phyloP scores from a whole-genome alignment of 2,113 vertebrate species.

The Empidonax traillii region DNA sequence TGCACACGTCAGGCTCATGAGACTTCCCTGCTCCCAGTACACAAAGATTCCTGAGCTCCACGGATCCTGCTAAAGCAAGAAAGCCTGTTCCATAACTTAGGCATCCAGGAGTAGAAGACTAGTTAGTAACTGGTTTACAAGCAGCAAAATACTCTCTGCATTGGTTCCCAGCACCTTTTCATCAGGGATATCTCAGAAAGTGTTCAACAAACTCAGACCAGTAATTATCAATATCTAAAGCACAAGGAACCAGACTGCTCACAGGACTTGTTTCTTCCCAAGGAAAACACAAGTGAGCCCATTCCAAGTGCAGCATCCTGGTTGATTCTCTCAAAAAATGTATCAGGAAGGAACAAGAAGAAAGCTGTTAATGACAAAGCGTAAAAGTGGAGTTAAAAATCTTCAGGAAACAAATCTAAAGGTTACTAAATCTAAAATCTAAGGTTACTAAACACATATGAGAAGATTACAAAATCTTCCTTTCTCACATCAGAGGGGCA shows the following conservation, averaged over 20 bases:
- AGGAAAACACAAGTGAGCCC: background rate
- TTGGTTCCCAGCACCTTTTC: background rate
- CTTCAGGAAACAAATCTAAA: background rate
- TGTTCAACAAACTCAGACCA: background rate
- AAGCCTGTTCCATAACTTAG: background rate
- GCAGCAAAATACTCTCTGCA: background rate
- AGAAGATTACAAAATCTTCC: background rate
- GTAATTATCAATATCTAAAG: background rate
- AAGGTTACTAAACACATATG: background rate
- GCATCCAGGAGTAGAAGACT: background rate
- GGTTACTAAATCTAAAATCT: background rate
- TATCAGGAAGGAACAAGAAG: background rate
- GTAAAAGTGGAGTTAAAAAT: background rate
- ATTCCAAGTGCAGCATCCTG: background rate
- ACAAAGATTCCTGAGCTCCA: background rate
- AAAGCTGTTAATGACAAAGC: background rate
- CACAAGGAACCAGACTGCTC: background rate
- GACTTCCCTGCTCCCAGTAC: background rate
- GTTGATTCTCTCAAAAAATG: background rate
- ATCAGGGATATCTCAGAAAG: background rate
- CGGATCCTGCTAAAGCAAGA: background rate
- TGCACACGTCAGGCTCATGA: background rate
- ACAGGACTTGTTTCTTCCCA: rapidly evolving
- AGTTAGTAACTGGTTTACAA: background rate
- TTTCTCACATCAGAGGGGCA: background rate